Percentiles rank a stretch among this genome's conserved stretches.
phyloP scores from a whole-genome alignment of 2,797 vertebrate genomes.

The Helarctos malayanus region DNA sequence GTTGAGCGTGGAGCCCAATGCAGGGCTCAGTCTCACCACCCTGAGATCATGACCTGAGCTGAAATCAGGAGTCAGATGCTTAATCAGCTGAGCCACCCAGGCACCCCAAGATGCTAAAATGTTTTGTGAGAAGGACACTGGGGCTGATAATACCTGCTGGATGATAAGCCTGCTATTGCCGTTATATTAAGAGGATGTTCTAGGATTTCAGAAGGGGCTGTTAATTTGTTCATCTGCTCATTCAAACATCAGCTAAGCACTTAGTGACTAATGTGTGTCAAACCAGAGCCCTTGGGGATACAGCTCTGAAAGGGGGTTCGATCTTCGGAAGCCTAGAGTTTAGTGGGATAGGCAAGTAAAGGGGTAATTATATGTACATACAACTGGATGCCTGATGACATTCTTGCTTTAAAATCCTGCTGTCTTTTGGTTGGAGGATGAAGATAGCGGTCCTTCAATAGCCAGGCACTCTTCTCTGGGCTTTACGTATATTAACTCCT shows the following conservation, averaged over 20 bases:
- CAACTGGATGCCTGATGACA: neutral
- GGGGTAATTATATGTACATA: rapidly evolving
- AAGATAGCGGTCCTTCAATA: neutral
- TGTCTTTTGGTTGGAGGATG: neutral
- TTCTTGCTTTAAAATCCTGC: neutral
- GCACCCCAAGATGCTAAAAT: neutral
- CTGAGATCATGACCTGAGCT: neutral
- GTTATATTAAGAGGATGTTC: neutral
- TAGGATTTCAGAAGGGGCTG: neutral
- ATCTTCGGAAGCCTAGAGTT: neutral
- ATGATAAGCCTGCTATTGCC: neutral
- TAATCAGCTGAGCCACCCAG: neutral
- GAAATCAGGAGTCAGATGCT: neutral
- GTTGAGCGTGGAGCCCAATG: neutral
- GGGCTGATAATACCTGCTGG: neutral
- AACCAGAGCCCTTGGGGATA: neutral
- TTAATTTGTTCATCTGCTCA: neutral
- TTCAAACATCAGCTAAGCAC: neutral
- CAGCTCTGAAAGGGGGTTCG: neutral
- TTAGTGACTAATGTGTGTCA: neutral
- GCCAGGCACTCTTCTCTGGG: neutral
- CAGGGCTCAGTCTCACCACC: neutral
- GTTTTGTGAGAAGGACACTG: neutral
- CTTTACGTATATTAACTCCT: neutral
- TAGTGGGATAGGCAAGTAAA: neutral